Evolutionary conservation across 2,113 vertebrate genomes (phyloP), one percentile per base, ranked within the genome.

Genomic region (Proterorhinus semilunaris): DNA sequence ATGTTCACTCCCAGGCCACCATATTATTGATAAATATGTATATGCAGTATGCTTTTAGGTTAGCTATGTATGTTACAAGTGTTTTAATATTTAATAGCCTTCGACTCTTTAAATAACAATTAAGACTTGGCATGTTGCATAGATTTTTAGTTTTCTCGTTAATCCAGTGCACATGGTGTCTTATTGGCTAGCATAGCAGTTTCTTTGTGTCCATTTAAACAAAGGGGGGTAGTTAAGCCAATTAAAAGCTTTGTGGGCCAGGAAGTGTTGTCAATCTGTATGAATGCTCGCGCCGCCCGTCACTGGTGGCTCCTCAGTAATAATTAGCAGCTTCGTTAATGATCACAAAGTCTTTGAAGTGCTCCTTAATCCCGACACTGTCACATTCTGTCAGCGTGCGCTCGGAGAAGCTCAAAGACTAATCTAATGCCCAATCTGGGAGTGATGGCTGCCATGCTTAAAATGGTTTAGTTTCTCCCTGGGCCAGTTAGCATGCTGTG

Each of bases 321-420:
- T 61, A 61, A 92, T 91, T 89, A 91, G 83, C 81, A 88, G 68
- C 65, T 87, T 66, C 82, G 82, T 89, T 91, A 89, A 91, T 84
- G 83, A 90, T 90, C 86, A 82, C 82, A 87, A 68, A 50, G 71
- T 78, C 85, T 87, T 91, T 87, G 80, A 91, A 86, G 85, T 47
- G 52, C 72, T 71, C 76, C 68, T 84, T 87, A 88, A 89, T 90
- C 83, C 74, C 82, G 79, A 83, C 85, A 75, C 80, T 83, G 84
- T 90, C 83, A 77, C 83, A 87, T 91, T 91, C 83, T 88, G 72
- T 85, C 71, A 82, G 83, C 77, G 46, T 86, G 75, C 75, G 86
- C 48, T 55, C 66, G 76, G 80, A 84, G 83, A 86, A 83, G 75
- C 83, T 88, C 72, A 78, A 71, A 87, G 79, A 84, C 59, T 86